Conservation (phyloP, 2,797 vertebrate genomes). For the Paratrypauchen microcephalus region DNA sequence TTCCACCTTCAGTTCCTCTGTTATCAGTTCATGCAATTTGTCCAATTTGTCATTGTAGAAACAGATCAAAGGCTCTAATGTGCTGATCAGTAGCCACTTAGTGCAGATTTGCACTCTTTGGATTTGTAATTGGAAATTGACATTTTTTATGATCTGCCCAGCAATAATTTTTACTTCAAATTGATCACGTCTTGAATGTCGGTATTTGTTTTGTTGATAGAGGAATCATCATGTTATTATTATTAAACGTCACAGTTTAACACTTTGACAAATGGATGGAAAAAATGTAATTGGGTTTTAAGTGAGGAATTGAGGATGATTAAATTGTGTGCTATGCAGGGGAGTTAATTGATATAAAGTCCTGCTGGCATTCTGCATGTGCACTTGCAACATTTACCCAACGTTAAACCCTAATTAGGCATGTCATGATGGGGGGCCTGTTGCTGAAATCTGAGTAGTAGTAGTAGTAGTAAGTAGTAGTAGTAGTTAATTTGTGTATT, state of each 20-base stretch:
- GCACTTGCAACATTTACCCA: slow-evolving; percentile 74
- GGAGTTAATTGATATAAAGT: slow-evolving; percentile 72
- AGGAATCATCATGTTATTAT: not conserved
- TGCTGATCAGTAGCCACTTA: slow-evolving; percentile 66
- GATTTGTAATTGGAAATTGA: slow-evolving; percentile 63
- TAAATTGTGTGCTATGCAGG: slow-evolving; percentile 69
- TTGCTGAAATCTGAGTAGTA: slow-evolving; percentile 39
- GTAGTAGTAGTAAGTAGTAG: not conserved
- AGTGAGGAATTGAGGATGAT: slow-evolving; percentile 68
- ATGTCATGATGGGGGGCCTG: slow-evolving; percentile 61
- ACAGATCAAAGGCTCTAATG: slow-evolving; percentile 61
- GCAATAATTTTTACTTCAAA: slow-evolving; percentile 45
- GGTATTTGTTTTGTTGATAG: not conserved
- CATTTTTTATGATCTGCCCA: slow-evolving; percentile 44
- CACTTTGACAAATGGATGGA: slow-evolving; percentile 60
- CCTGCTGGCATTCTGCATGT: slow-evolving; percentile 70
- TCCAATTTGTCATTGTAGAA: slow-evolving; percentile 66
- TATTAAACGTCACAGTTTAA: slow-evolving; percentile 39
- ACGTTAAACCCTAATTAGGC: slow-evolving; percentile 72
- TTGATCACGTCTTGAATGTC: not conserved
- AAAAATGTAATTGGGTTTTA: slow-evolving; percentile 74
- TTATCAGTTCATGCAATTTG: slow-evolving; percentile 63
- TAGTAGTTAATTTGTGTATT: no score
- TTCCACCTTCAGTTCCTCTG: slow-evolving; percentile 56
- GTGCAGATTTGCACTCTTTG: slow-evolving; percentile 43